Conservation (phyloP, 1,140 invertebrate species). For the Pissodes strobi region DNA sequence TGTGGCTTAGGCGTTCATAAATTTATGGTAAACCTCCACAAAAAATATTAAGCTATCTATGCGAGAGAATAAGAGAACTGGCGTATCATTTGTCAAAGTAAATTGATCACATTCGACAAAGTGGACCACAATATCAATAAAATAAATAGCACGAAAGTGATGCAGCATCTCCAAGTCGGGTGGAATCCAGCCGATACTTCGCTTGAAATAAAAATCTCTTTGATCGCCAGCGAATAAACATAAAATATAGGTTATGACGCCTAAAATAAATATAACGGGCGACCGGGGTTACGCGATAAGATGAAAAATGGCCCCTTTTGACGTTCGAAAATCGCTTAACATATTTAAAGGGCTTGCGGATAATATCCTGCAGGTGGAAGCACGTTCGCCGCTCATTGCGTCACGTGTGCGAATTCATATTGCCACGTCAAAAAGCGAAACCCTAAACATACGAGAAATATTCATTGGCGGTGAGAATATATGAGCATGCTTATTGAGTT, state of each 20-base stretch:
- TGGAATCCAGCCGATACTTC: neutral
- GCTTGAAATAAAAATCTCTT: conserved; percentile 8
- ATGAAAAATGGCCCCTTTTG: conserved; percentile 21
- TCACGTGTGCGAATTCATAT: conserved; percentile 39
- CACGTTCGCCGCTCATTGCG: conserved; percentile 39
- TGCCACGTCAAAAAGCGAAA: conserved; percentile 23
- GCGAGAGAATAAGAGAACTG: too few relatives aligned
- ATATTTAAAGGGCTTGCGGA: conserved; percentile 36
- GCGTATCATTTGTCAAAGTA: too few relatives aligned
- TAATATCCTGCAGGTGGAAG: conserved; percentile 21
- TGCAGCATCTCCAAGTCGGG: neutral
- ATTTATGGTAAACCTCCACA: too few relatives aligned
- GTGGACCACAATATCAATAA: too few relatives aligned
- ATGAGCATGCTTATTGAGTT: conserved; percentile 24
- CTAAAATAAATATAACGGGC: conserved; percentile 21
- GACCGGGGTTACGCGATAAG: conserved; percentile 16
- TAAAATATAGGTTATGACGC: conserved; percentile 11
- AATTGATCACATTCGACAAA: too few relatives aligned
- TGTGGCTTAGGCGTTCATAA: too few relatives aligned
- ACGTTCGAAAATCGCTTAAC: conserved; percentile 34
- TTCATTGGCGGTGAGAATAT: conserved; percentile 22
- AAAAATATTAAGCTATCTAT: too few relatives aligned
- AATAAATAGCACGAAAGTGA: neutral
- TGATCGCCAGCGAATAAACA: conserved; percentile 2
- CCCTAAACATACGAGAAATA: conserved; percentile 26